A percentile compares a stretch with the other conserved stretches of the same genome.
Conservation (phyloP, 1,140 invertebrate genomes). For the Pararge aegeria region DNA sequence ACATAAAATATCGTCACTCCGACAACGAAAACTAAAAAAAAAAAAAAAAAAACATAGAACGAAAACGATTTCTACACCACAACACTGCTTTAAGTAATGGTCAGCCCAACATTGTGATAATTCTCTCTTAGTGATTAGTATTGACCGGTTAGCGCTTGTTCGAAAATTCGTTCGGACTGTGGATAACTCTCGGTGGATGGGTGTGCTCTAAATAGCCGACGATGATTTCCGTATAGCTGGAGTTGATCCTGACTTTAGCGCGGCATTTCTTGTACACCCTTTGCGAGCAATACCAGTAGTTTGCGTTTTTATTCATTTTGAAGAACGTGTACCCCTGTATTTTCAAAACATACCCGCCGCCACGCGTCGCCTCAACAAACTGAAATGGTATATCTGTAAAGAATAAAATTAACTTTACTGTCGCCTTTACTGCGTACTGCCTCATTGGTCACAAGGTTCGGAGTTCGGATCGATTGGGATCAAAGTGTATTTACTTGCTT, state of each 20-base stretch:
- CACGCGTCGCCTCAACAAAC: constrained; percentile 18
- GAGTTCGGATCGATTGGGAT: too few relatives aligned
- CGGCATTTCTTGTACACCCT: constrained; percentile 35
- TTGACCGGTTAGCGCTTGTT: too few relatives aligned
- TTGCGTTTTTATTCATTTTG: constrained; percentile 31
- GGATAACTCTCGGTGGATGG: constrained; percentile 9
- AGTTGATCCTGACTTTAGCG: constrained; percentile 32
- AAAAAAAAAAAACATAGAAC: too few relatives aligned
- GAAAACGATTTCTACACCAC: too few relatives aligned
- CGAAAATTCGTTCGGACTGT: neutral
- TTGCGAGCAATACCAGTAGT: constrained; percentile 43
- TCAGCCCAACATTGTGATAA: too few relatives aligned
- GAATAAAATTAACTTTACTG: neutral
- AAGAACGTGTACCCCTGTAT: constrained; percentile 38
- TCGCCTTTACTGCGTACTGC: too few relatives aligned
- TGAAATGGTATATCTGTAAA: constrained; percentile 23
- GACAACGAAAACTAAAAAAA: too few relatives aligned
- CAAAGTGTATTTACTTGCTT: too few relatives aligned
- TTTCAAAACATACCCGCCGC: constrained; percentile 26
- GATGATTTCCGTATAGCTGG: constrained; percentile 10
- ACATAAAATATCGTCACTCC: too few relatives aligned
- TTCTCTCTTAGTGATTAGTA: too few relatives aligned
- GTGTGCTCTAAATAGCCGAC: constrained; percentile 29
- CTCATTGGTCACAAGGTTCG: too few relatives aligned
- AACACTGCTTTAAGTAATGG: too few relatives aligned